phyloP scores from a whole-genome alignment of 2,113 vertebrate species.

The Orientallactaga bullata region DNA sequence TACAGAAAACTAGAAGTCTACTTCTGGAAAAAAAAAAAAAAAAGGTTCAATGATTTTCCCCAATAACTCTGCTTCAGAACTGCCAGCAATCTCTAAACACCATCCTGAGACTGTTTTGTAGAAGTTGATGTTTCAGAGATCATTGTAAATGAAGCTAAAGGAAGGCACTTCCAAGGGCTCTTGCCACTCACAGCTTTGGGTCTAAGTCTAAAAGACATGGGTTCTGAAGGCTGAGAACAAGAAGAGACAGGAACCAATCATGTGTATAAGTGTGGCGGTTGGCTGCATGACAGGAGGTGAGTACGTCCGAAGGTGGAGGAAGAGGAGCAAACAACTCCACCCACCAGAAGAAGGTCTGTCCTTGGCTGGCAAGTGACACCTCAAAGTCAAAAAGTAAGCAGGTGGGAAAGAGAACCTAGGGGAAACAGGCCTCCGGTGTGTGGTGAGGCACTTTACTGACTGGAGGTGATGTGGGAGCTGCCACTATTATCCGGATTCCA shows the following conservation, averaged over 20 bases:
- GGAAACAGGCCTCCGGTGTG: neutral
- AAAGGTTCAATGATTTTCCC: neutral
- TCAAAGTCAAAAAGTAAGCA: neutral
- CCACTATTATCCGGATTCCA: neutral
- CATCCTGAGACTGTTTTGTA: neutral
- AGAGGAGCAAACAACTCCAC: neutral
- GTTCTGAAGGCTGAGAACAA: neutral
- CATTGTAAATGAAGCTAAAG: neutral
- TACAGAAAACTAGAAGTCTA: constrained; percentile 9
- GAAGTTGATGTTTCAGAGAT: neutral
- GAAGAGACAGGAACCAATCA: neutral
- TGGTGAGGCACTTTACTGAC: neutral
- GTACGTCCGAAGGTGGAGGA: neutral
- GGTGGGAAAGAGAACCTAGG: neutral
- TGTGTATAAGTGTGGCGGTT: neutral
- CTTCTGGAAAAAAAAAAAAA: neutral
- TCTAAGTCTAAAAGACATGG: constrained; percentile 42
- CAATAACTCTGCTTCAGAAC: neutral
- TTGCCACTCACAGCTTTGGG: neutral
- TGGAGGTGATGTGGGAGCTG: neutral
- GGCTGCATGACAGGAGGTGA: neutral
- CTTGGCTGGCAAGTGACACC: neutral
- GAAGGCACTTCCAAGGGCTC: neutral
- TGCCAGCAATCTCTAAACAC: neutral
- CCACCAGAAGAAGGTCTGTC: neutral